These are phyloP conservation scores for Tupaia chinensis DNA, from an alignment of 2,113 vertebrate genomes.

Conservation along the genomic window DNA sequence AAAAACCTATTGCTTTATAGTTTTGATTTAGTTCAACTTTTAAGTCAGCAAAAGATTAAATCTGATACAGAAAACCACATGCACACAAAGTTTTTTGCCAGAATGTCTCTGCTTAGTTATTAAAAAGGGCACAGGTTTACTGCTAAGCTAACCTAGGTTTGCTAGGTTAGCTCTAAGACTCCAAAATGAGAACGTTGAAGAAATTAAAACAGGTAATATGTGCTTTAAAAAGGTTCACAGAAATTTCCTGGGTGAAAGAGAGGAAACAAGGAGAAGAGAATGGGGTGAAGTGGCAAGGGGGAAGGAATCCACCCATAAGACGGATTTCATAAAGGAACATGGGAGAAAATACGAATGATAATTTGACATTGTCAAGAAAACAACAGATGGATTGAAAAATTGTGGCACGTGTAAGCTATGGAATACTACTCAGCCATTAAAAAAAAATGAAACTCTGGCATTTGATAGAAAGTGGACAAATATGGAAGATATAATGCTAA, in stretches of 20 bases:
- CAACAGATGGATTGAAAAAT: background rate
- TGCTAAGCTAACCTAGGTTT: background rate
- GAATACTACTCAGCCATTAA: no score
- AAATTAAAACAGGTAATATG: background rate
- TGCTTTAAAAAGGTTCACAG: background rate
- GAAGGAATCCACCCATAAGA: background rate
- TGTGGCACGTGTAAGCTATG: no score
- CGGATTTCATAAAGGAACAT: background rate
- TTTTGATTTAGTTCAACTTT: slow-evolving; percentile 57
- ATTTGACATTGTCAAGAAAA: background rate
- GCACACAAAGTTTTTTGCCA: background rate
- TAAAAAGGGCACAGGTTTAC: background rate
- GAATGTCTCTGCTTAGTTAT: background rate
- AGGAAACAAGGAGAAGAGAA: background rate
- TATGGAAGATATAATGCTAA: no score
- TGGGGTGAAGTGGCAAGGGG: no score
- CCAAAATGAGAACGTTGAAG: background rate
- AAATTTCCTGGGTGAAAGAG: background rate
- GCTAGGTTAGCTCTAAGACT: background rate
- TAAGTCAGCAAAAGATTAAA: slow-evolving; percentile 58
- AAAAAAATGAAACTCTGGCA: no score
- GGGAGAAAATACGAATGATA: background rate
- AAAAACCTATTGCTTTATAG: background rate
- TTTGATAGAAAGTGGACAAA: no score
- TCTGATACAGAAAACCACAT: slow-evolving; percentile 36